Evolutionary conservation across 2,113 vertebrate genomes (phyloP), one percentile per base, ranked within the genome.

Genomic region (Mirza zaza): DNA sequence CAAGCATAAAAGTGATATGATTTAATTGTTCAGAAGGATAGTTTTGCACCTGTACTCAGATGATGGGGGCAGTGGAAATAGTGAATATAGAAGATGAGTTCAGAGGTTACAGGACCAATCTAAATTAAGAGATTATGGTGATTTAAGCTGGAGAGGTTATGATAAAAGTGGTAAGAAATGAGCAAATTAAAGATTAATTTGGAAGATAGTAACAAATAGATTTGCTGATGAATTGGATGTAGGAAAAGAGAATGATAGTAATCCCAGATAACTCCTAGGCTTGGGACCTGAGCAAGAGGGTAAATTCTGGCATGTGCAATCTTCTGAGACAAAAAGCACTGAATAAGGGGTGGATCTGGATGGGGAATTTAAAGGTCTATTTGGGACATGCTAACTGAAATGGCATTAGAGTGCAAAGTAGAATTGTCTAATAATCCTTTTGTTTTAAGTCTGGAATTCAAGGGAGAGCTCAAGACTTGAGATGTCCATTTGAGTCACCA

Each of bases 21-120:
- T 90, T 89, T 84, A 25, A 34, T 81, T 80, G 87, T 96, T 90
- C n/a, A 92, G 89, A 67, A 92, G 21, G 34, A 68, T 86, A 48
- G 42, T 20, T 59, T 48, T 90, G 61, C n/a, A 91, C 21, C 29
- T 42, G 2, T 87, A 71, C 20, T 82, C 20, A 81, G 73, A 86
- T 36, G 61, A 6, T 21, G 34, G 5, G 13, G 32, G 4, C 61
- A 25, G 50, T 52, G 5, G 59, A 57, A 80, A 68, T 6, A 70
- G 32, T 77, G 34, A 92, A 77, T 9, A 87, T 2, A 86, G 45
- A 18, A 70, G 29, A 61, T 5, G 3, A 67, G 1, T 81, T 81
- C 80, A 25, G 48, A 94, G 18, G n/a, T 32, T 86, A 45, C 20
- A 63, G 79, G 65, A 45, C 42, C 2, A 81, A 39, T 75, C 52